Conservation (phyloP, 2,888 invertebrate species). For the Leptothorax acervorum region DNA sequence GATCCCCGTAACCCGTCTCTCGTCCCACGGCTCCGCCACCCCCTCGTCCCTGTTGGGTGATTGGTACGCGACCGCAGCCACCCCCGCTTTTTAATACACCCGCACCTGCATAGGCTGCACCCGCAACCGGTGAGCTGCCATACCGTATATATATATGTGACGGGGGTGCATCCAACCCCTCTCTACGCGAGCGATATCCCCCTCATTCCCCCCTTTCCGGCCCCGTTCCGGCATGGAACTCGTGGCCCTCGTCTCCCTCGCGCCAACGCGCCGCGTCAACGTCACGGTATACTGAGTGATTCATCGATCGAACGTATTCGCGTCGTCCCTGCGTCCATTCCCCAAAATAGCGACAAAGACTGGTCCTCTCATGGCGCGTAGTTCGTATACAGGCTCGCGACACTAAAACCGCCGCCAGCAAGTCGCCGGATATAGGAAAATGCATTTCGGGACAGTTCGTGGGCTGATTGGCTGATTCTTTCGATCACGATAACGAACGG, state of each 20-base stretch:
- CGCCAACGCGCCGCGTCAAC: conserved; percentile 79
- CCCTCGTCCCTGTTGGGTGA: conserved; percentile 80
- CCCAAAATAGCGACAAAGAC: conserved; percentile 83
- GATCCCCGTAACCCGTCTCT: conserved; percentile 56
- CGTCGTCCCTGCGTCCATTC: conserved; percentile 77
- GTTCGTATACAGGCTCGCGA: conserved; percentile 60
- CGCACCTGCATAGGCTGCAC: conserved; percentile 81
- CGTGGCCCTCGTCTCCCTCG: conserved; percentile 63
- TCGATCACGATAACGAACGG: conserved; percentile 73
- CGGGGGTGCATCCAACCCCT: conserved; percentile 64
- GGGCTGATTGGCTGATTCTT: conserved; percentile 70
- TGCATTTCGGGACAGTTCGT: conserved; percentile 70
- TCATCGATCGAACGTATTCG: conserved; percentile 83
- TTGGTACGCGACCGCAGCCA: conserved; percentile 84
- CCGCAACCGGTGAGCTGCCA: conserved; percentile 74
- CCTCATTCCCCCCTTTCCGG: conserved; percentile 15
- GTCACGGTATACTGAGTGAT: conserved; percentile 84
- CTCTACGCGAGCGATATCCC: conserved; percentile 59
- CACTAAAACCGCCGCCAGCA: conserved; percentile 71
- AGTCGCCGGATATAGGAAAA: conserved; percentile 72
- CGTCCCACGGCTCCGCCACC: conserved; percentile 61
- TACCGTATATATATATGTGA: conserved; percentile 63
- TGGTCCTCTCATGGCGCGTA: conserved; percentile 64
- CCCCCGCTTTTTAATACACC: conserved; percentile 84
- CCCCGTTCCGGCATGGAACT: conserved; percentile 57